Evolutionary conservation across 2,888 invertebrate species (phyloP).

Genomic region (Blomia tropicalis): DNA sequence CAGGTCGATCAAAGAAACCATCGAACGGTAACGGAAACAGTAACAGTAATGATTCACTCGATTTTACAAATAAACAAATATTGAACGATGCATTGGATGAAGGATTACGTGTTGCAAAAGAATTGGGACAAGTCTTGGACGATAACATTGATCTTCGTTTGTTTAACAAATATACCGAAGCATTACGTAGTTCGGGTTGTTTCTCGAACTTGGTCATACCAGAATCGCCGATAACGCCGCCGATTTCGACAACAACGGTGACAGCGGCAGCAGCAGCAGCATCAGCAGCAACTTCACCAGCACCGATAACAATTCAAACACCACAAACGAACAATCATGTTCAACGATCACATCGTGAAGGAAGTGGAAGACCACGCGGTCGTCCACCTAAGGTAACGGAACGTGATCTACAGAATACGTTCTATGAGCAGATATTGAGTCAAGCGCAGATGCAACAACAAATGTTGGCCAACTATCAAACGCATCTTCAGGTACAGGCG

Average conservation of each 20-base stretch:
- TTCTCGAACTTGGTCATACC: background rate
- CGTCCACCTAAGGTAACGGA: slow-evolving; percentile 26
- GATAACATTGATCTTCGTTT: slow-evolving; percentile 20
- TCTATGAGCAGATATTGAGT: slow-evolving; percentile 5
- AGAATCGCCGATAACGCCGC: background rate
- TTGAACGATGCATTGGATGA: slow-evolving; percentile 38
- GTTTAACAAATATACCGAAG: slow-evolving; percentile 17
- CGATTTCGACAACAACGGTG: background rate
- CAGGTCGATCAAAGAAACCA: too few species aligned
- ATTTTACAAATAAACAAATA: slow-evolving; percentile 32
- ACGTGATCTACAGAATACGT: slow-evolving; percentile 1
- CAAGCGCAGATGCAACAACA: slow-evolving; percentile 14
- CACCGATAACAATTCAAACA: background rate
- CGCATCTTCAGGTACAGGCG: background rate
- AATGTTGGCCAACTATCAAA: background rate
- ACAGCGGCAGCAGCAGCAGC: background rate
- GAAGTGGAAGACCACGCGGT: slow-evolving; percentile 26
- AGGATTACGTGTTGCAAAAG: slow-evolving; percentile 39
- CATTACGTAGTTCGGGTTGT: slow-evolving; percentile 3
- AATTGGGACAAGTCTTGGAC: slow-evolving; percentile 29
- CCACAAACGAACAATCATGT: background rate
- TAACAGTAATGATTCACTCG: slow-evolving; percentile 14
- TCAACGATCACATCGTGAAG: background rate
- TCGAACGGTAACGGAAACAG: background rate
- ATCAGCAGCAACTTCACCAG: too few species aligned